Conservation (phyloP, 2,888 invertebrate species). For the Amitus sp. region DNA sequence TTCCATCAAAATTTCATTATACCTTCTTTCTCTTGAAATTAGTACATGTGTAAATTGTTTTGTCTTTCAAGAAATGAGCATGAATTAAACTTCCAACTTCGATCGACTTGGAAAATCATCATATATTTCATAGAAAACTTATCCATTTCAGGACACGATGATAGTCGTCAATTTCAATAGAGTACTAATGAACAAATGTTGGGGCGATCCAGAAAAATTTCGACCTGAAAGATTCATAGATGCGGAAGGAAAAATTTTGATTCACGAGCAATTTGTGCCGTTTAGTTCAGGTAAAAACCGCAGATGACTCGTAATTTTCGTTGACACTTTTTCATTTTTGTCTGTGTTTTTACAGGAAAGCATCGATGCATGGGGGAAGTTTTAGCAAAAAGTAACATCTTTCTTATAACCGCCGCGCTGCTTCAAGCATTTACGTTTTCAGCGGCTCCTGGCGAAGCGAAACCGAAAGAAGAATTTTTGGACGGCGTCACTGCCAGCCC, state of each 20-base stretch:
- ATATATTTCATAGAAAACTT: no score
- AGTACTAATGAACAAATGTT: slow-evolving; percentile 76
- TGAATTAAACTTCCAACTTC: no score
- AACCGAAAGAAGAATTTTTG: slow-evolving; percentile 74
- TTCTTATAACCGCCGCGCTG: slow-evolving; percentile 78
- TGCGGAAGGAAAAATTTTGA: slow-evolving; percentile 69
- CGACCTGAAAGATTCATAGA: slow-evolving; percentile 80
- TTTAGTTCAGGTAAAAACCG: slow-evolving; percentile 82
- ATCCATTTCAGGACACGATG: slow-evolving; percentile 76
- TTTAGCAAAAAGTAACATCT: slow-evolving; percentile 81
- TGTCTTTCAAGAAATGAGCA: no score
- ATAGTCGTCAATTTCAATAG: slow-evolving; percentile 80
- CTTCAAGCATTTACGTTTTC: slow-evolving; percentile 79
- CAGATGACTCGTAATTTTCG: no score
- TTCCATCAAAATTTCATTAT: no score
- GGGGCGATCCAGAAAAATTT: slow-evolving; percentile 77
- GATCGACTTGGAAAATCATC: no score
- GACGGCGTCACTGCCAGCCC: slow-evolving; percentile 85
- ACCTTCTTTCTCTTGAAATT: no score
- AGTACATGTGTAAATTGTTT: no score
- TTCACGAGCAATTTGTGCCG: slow-evolving; percentile 79
- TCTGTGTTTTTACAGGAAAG: slow-evolving; percentile 65
- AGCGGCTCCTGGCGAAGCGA: slow-evolving; percentile 72
- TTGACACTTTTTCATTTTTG: no score
- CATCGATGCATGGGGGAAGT: slow-evolving; percentile 87